Percentiles rank a stretch among this genome's conserved stretches.
phyloP scores from a whole-genome alignment of 2,113 vertebrate genomes.

The Epinephelus fuscoguttatus region DNA sequence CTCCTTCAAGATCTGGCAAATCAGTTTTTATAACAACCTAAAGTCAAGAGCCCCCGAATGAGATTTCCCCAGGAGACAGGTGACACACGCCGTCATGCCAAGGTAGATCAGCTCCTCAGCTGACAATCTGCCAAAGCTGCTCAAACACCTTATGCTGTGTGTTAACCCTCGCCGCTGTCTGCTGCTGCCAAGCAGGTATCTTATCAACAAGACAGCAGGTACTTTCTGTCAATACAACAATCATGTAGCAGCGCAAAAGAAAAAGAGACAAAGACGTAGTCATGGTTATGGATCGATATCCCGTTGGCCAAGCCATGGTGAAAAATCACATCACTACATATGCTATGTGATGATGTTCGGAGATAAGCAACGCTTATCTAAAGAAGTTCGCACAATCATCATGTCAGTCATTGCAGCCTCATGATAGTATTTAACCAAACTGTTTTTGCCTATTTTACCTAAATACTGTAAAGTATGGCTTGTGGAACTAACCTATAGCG shows the following conservation, averaged over 20 bases:
- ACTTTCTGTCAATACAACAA: too few species aligned
- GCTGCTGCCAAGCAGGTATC: slow-evolving; percentile 11
- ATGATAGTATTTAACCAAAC: background rate
- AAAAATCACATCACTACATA: background rate
- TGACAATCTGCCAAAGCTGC: slow-evolving; percentile 36
- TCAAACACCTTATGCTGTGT: slow-evolving; percentile 9
- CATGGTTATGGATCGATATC: slow-evolving; percentile 21
- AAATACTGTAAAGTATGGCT: background rate
- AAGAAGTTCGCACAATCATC: background rate
- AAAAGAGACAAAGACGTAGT: background rate
- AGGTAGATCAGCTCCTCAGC: slow-evolving; percentile 6
- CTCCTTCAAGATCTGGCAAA: background rate
- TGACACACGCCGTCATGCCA: slow-evolving; percentile 22
- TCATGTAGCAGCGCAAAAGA: background rate
- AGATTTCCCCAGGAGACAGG: slow-evolving; percentile 26
- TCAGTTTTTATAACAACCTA: slow-evolving; percentile 26
- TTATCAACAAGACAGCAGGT: slow-evolving; percentile 20
- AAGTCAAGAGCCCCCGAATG: slow-evolving; percentile 19
- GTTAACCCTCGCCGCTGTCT: slow-evolving; percentile 24
- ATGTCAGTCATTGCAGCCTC: background rate
- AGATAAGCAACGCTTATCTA: background rate
- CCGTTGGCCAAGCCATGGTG: background rate
- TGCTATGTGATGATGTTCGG: background rate
- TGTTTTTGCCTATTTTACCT: background rate
- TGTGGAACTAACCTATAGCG: background rate